phyloP scores from a whole-genome alignment of 64 coral and sea anemone species.

The Pachyseris speciosa region DNA sequence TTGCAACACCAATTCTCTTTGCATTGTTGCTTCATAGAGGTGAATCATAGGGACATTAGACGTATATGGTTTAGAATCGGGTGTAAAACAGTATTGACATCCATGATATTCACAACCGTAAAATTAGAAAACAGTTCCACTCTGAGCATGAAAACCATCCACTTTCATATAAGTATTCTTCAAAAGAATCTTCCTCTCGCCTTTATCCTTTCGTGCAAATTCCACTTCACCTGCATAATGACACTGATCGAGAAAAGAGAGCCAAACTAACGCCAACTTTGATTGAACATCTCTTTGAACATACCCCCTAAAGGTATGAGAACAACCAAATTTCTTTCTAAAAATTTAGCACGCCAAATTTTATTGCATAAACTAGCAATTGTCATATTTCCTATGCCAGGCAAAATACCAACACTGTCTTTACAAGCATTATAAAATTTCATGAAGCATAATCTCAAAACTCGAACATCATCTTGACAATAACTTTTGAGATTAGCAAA shows the following conservation, averaged over 20 bases:
- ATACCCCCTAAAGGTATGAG: not conserved
- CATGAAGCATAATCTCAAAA: too few species aligned
- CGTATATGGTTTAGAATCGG: not conserved
- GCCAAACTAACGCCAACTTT: not conserved
- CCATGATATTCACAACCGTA: slow-evolving; percentile 41
- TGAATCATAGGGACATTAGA: not conserved
- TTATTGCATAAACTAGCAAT: slow-evolving; percentile 14
- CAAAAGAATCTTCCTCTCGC: not conserved
- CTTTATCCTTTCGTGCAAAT: not conserved
- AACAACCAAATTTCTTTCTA: not conserved
- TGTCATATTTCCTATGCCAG: not conserved
- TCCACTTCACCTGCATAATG: not conserved
- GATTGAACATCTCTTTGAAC: not conserved
- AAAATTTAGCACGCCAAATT: not conserved
- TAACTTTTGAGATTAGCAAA: too few species aligned
- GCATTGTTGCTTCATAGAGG: not conserved
- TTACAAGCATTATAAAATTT: too few species aligned
- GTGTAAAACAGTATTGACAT: not conserved
- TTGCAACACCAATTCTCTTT: too few species aligned
- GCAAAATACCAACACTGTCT: too few species aligned
- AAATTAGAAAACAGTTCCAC: not conserved
- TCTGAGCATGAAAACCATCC: not conserved
- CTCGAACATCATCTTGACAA: too few species aligned
- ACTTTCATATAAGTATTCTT: not conserved
- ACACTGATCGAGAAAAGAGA: not conserved